Conservation (phyloP, 2,888 invertebrate species). For the Platycheirus albimanus region DNA sequence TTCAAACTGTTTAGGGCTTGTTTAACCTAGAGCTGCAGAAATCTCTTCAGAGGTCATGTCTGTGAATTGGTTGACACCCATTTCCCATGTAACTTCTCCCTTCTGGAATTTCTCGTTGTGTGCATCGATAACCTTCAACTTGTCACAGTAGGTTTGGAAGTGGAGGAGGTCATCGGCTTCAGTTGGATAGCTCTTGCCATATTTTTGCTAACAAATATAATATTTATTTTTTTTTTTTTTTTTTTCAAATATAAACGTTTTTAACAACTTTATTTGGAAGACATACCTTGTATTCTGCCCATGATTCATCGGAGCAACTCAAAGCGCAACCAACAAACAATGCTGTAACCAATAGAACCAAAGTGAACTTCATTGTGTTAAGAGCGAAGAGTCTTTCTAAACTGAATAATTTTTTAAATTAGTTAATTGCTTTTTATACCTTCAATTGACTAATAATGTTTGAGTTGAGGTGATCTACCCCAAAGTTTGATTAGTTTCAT, state of each 20-base stretch:
- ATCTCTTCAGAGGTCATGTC: neutral
- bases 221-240: neutral
- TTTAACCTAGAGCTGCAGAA: neutral
- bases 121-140: neutral
- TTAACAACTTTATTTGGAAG: neutral
- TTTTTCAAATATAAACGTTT: neutral
- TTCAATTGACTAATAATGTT: neutral
- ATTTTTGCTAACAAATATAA: neutral
- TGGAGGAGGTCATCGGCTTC: neutral
- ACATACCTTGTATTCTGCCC: neutral
- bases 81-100: neutral
- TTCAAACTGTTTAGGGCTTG: no score
- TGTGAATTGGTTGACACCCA: slow-evolving; percentile 7
- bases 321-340: neutral
- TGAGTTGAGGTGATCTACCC: neutral
- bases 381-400: neutral
- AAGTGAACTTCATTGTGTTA: neutral
- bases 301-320: neutral
- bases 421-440: neutral
- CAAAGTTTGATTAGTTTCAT: neutral
- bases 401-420: neutral
- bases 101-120: neutral
- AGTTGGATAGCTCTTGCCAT: neutral
- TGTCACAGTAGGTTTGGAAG: neutral
- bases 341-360: neutral